Evolutionary conservation across 2,113 vertebrate genomes (phyloP).

Genomic region (Lepidothrix coronata): DNA sequence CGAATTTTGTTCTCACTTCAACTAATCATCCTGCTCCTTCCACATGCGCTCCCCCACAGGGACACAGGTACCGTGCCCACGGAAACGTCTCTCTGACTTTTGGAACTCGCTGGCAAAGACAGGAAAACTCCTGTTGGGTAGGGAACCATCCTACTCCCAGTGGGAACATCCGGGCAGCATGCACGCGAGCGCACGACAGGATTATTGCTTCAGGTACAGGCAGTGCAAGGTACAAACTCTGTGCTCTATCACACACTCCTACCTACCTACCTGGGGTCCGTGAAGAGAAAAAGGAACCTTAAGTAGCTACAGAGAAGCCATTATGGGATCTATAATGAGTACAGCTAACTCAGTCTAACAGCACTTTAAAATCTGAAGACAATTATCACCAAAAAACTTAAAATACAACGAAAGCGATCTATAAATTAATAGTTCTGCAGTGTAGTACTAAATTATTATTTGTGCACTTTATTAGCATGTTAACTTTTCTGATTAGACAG

Average conservation of each 20-base stretch:
- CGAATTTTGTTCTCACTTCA: constrained; percentile 30
- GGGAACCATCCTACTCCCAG: constrained; percentile 64
- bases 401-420: constrained; percentile 71
- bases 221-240: constrained; percentile 68
- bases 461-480: constrained; percentile 70
- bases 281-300: constrained; percentile 71
- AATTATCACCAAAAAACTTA: constrained; percentile 70
- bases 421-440: constrained; percentile 64
- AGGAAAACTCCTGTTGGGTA: constrained; percentile 43
- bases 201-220: constrained; percentile 79
- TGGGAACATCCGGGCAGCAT: constrained; percentile 72
- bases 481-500: constrained; percentile 56
- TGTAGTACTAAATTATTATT: constrained; percentile 63
- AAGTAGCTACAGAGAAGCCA: constrained; percentile 57
- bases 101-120: constrained; percentile 7
- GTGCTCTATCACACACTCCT: constrained; percentile 53
- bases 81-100: not conserved
- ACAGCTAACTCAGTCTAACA: constrained; percentile 67
- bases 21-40: constrained; percentile 18
- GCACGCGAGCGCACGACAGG: constrained; percentile 71
- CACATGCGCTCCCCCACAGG: constrained; percentile 37
- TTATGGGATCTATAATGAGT: constrained; percentile 57
- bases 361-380: constrained; percentile 76
- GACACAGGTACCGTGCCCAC: constrained; percentile 59
- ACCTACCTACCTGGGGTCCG: constrained; percentile 63